phyloP scores from a whole-genome alignment of 2,113 vertebrate species.

The Rhea pennata region DNA sequence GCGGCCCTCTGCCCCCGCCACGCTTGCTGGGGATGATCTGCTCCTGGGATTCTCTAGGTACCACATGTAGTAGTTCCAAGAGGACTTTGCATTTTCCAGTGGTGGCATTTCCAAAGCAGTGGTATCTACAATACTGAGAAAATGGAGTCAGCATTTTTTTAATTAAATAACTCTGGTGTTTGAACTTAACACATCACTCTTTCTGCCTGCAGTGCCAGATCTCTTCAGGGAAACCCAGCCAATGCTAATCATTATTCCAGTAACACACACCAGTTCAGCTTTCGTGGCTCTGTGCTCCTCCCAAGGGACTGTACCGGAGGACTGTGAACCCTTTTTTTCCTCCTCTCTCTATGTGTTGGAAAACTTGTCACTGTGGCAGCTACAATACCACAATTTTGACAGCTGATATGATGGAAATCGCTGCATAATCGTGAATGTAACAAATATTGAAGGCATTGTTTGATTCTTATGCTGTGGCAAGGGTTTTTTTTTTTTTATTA shows the following conservation, averaged over 20 bases:
- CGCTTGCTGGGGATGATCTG: accelerated
- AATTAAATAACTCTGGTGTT: neutral
- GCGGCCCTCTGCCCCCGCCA: accelerated
- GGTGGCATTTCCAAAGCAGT: neutral
- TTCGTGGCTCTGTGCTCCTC: neutral
- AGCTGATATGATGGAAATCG: neutral
- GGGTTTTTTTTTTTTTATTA: neutral
- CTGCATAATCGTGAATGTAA: neutral
- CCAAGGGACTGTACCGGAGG: neutral
- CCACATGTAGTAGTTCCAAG: accelerated
- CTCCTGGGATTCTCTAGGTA: neutral
- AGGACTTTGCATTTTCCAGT: neutral
- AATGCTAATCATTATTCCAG: neutral
- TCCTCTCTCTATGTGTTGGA: neutral
- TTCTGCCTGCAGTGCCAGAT: neutral
- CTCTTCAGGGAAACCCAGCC: neutral
- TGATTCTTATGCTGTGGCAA: neutral
- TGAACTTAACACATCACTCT: neutral
- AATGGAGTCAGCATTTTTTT: constrained; percentile 16
- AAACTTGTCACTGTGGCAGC: constrained; percentile 21
- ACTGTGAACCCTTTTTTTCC: neutral
- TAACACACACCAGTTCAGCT: neutral
- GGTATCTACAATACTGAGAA: neutral
- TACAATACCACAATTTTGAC: neutral
- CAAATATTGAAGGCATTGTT: neutral